Evolutionary conservation across 2,888 invertebrate genomes (phyloP).

Genomic region (Ichneumon xanthorius): DNA sequence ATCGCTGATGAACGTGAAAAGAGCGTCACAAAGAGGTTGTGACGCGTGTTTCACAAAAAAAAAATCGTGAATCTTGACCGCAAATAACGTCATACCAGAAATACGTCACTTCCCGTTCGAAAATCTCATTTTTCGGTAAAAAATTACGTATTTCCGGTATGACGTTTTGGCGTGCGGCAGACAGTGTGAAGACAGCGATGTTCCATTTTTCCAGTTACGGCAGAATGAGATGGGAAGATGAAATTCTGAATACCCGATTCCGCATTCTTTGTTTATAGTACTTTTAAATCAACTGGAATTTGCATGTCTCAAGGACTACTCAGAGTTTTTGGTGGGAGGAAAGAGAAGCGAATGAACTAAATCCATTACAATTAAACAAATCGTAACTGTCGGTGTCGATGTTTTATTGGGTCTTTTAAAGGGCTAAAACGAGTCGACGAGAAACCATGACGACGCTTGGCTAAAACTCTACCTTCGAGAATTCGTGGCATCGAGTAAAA

Average conservation of each 20-base stretch:
- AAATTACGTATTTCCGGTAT: no score
- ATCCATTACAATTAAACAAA: not conserved
- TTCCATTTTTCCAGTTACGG: not conserved
- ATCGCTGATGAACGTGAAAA: not conserved
- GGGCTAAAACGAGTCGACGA: not conserved
- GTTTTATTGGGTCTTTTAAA: not conserved
- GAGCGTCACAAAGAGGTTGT: not conserved
- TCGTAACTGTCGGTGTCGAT: not conserved
- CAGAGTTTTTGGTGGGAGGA: not conserved
- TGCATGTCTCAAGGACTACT: not conserved
- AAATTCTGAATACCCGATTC: no score
- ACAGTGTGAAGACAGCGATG: no score
- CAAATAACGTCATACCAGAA: not conserved
- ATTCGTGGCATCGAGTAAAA: constrained; percentile 14
- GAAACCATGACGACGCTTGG: constrained; percentile 17
- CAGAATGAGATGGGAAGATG: not conserved
- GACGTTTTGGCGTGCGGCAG: no score
- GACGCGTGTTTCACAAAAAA: no score
- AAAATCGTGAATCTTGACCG: not conserved
- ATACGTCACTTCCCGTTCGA: not conserved
- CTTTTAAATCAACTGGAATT: not conserved
- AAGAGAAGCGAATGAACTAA: not conserved
- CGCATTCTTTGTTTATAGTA: not conserved
- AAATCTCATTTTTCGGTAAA: no score
- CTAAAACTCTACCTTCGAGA: not conserved